Evolutionary conservation across 2,888 invertebrate genomes (phyloP).

Genomic region (Hanleya hanleyi): DNA sequence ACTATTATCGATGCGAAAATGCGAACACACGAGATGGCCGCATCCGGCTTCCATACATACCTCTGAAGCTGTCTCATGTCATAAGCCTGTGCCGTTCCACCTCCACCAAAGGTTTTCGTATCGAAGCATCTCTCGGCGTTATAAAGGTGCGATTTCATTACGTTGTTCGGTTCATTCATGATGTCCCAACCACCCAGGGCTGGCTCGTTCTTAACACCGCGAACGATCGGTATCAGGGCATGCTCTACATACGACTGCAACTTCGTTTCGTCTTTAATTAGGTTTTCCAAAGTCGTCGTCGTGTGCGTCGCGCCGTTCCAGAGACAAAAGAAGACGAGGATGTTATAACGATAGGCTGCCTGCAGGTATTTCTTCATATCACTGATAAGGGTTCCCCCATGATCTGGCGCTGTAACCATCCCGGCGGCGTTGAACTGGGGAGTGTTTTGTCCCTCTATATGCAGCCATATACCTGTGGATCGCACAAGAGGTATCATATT

Average conservation of each 20-base stretch:
- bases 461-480: conserved; percentile 63
- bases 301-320: conserved; percentile 61
- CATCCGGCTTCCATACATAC: too few relatives aligned
- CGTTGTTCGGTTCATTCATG: conserved; percentile 63
- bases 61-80: conserved; percentile 48
- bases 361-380: conserved; percentile 51
- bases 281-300: conserved; percentile 18
- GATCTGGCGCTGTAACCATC: conserved; percentile 50
- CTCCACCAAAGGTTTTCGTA: conserved; percentile 55
- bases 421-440: conserved; percentile 54
- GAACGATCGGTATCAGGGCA: conserved; percentile 57
- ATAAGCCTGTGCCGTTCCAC: conserved; percentile 54
- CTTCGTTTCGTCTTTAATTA: conserved; percentile 47
- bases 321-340: conserved; percentile 56
- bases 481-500: too few relatives aligned
- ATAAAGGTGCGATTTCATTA: conserved; percentile 39
- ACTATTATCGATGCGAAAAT: too few relatives aligned
- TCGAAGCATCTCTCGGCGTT: conserved; percentile 52
- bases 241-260: conserved; percentile 59
- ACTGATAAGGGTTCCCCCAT: conserved; percentile 46
- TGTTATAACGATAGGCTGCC: conserved; percentile 44
- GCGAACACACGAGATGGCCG: too few relatives aligned
- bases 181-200: conserved; percentile 65
- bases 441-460: conserved; percentile 51
- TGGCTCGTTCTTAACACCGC: conserved; percentile 49